phyloP scores from a whole-genome alignment of 2,113 vertebrate species.

The Lucifuga dentata region DNA sequence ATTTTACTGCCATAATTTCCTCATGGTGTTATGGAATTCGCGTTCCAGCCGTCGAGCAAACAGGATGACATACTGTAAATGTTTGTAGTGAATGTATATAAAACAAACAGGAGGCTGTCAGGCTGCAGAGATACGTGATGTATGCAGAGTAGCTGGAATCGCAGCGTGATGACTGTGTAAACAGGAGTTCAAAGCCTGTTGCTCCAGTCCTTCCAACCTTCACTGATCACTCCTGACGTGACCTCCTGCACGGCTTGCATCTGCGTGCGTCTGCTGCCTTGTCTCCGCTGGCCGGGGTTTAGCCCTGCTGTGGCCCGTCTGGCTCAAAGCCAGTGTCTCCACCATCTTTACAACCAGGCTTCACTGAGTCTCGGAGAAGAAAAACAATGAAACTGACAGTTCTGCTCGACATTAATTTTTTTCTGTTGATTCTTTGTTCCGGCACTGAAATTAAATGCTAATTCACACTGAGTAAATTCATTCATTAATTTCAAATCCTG shows the following conservation, averaged over 20 bases:
- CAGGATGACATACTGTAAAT: neutral
- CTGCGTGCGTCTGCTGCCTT: constrained; percentile 60
- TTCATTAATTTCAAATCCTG: constrained; percentile 10
- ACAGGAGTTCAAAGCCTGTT: constrained; percentile 56
- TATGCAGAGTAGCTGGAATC: constrained; percentile 8
- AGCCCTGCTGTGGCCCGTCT: constrained; percentile 56
- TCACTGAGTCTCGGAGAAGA: constrained; percentile 16
- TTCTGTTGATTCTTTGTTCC: constrained; percentile 20
- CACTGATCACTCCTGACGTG: constrained; percentile 67
- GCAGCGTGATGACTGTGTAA: constrained; percentile 25
- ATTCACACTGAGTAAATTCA: neutral
- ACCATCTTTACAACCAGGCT: constrained; percentile 36
- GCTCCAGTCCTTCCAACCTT: constrained; percentile 50
- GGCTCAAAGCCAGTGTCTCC: constrained; percentile 51
- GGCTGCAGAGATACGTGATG: neutral
- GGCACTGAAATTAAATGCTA: constrained; percentile 6
- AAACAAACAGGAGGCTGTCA: neutral
- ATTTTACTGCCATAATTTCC: too few relatives aligned
- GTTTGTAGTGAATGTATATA: neutral
- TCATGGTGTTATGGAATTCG: too few relatives aligned
- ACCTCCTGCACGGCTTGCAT: constrained; percentile 64
- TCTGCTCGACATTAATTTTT: constrained; percentile 32
- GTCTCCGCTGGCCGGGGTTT: constrained; percentile 47
- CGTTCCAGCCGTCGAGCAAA: neutral
- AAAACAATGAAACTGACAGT: constrained; percentile 38